Evolutionary conservation across 2,113 vertebrate genomes (phyloP).

Genomic region (Leptobrachium ailaonicum): DNA sequence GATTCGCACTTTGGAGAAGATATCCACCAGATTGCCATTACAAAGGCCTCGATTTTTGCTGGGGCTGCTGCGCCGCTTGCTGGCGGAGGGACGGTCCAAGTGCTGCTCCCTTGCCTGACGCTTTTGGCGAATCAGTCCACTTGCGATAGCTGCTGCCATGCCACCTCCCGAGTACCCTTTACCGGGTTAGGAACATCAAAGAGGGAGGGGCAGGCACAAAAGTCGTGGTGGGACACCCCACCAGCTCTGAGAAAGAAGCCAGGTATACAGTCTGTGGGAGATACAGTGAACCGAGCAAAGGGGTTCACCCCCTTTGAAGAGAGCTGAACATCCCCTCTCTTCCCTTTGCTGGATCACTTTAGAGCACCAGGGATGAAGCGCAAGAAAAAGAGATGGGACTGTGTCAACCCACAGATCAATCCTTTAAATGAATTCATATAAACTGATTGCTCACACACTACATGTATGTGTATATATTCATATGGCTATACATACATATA

Average conservation of each 20-base stretch:
- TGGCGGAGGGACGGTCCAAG: conserved; percentile 88
- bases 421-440: conserved; percentile 28
- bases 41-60: conserved; percentile 95
- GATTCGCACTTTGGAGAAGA: conserved; percentile 99
- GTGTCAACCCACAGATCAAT: conserved; percentile 32
- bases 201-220: conserved; percentile 43
- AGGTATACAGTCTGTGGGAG: conserved; percentile 29
- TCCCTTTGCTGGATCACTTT: conserved; percentile 28
- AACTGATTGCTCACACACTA: conserved; percentile 13
- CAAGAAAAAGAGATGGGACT: conserved; percentile 20
- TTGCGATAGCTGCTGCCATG: conserved; percentile 97
- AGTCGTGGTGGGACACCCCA: conserved; percentile 36
- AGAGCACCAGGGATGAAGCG: conserved; percentile 33
- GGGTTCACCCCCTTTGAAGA: conserved; percentile 43
- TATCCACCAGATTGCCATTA: conserved; percentile 97
- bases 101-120: conserved; percentile 96
- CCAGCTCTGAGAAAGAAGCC: conserved; percentile 15
- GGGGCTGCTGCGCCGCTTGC: conserved; percentile 93
- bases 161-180: conserved; percentile 56
- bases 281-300: conserved; percentile 27
- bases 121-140: conserved; percentile 97
- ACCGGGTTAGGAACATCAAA: conserved; percentile 36
- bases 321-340: conserved; percentile 20
- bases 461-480: conserved; percentile 34
- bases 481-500: conserved; percentile 43